Evolutionary conservation across 2,888 invertebrate species (phyloP).

Genomic region (Pilophorus perplexus): DNA sequence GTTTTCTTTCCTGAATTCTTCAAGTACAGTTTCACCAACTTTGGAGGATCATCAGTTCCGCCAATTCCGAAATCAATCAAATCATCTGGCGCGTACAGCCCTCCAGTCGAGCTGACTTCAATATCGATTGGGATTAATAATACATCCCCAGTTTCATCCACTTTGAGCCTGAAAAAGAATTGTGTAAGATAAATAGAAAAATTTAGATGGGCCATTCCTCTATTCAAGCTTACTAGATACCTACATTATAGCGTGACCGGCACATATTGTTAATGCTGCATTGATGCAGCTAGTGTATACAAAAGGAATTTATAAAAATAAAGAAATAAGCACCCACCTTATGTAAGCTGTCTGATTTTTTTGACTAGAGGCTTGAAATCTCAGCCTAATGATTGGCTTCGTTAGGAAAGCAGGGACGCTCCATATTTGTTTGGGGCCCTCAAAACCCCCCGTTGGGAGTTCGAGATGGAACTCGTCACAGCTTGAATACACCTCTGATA

Average conservation of each 20-base stretch:
- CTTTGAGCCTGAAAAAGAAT: slow-evolving; percentile 62
- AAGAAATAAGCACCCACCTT: too few species aligned
- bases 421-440: slow-evolving; percentile 82
- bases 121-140: slow-evolving; percentile 82
- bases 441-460: slow-evolving; percentile 72
- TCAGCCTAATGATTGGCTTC: slow-evolving; percentile 82
- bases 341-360: slow-evolving; percentile 84
- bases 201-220: too few species aligned
- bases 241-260: too few species aligned
- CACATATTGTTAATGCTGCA: too few species aligned
- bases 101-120: slow-evolving; percentile 68
- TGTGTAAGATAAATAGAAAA: too few species aligned
- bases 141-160: slow-evolving; percentile 65
- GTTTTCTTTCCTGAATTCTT: slow-evolving; percentile 67
- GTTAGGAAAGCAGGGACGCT: slow-evolving; percentile 84
- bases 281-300: too few species aligned
- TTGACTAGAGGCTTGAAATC: slow-evolving; percentile 71
- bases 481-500: slow-evolving; percentile 79
- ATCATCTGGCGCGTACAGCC: slow-evolving; percentile 74
- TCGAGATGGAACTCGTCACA: slow-evolving; percentile 87
- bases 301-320: too few species aligned
- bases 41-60: slow-evolving; percentile 65
- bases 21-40: slow-evolving; percentile 62
- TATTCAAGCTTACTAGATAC: too few species aligned
- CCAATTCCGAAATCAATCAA: slow-evolving; percentile 80